Evolutionary conservation across 2,888 invertebrate species (phyloP).

Genomic region (Toxonevra muliebris): DNA sequence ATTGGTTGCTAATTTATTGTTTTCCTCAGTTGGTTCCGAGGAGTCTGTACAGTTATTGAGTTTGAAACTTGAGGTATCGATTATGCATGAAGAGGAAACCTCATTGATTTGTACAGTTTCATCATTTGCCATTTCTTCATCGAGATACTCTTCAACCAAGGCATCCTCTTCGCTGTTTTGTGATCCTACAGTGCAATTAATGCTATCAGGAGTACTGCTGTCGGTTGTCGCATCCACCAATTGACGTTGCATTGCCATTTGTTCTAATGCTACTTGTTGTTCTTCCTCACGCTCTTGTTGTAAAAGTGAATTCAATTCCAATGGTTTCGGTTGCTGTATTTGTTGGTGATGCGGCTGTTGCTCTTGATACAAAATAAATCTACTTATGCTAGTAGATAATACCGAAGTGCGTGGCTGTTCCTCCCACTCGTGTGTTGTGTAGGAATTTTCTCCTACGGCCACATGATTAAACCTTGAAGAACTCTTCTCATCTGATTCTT

Average conservation of each 20-base stretch:
- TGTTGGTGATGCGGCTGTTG: slow-evolving; percentile 27
- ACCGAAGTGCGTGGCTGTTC: too few species aligned
- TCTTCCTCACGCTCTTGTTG: slow-evolving; percentile 59
- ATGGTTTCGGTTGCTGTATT: slow-evolving; percentile 40
- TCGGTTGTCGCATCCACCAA: neutral
- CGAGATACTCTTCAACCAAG: slow-evolving; percentile 28
- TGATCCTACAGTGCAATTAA: slow-evolving; percentile 29
- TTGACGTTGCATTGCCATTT: slow-evolving; percentile 43
- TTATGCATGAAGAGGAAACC: slow-evolving; percentile 67
- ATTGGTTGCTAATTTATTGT: too few species aligned
- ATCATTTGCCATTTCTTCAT: slow-evolving; percentile 47
- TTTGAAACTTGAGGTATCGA: slow-evolving; percentile 10
- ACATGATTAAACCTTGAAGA: too few species aligned
- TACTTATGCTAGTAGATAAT: too few species aligned
- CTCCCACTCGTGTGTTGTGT: too few species aligned
- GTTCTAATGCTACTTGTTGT: slow-evolving; percentile 54
- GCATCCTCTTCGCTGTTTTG: slow-evolving; percentile 24
- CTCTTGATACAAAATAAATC: too few species aligned
- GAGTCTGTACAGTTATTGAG: too few species aligned
- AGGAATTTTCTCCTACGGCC: too few species aligned
- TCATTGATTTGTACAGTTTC: slow-evolving; percentile 73
- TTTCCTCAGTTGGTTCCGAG: too few species aligned
- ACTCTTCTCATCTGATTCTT: too few species aligned
- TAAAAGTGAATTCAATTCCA: slow-evolving; percentile 54
- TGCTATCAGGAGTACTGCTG: slow-evolving; percentile 26